A percentile compares a stretch with the other conserved stretches of the same genome.
These are phyloP conservation scores for Ambastaia sidthimunki DNA, from an alignment of 2,797 vertebrate species.

Conservation along the genomic window DNA sequence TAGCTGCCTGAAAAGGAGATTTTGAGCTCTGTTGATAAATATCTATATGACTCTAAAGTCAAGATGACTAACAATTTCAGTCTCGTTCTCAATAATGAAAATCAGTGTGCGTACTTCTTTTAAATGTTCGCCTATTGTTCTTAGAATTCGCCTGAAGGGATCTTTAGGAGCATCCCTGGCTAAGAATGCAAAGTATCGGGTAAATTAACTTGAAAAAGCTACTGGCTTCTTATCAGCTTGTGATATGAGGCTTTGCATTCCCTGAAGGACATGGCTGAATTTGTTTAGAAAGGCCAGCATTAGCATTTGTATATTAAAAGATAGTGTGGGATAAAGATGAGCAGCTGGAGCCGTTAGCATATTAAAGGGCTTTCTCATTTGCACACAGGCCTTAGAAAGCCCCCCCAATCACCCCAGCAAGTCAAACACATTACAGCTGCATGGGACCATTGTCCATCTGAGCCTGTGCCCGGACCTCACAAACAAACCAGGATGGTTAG, in stretches of 20 bases:
- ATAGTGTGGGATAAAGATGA: constrained; percentile 76
- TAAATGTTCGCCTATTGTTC: constrained; percentile 20
- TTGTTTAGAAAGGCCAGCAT: constrained; percentile 66
- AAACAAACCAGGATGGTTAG: constrained; percentile 70
- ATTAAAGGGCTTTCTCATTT: constrained; percentile 81
- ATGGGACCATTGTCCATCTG: constrained; percentile 76
- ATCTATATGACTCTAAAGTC: constrained; percentile 2
- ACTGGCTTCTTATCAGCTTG: constrained; percentile 60
- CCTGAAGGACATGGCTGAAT: constrained; percentile 60
- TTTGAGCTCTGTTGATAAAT: constrained; percentile 10
- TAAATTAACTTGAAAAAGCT: constrained; percentile 58
- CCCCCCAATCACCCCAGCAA: constrained; percentile 58
- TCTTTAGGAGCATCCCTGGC: constrained; percentile 40
- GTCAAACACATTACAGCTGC: constrained; percentile 78
- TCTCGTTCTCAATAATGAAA: constrained; percentile 18
- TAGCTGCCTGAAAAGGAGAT: constrained; percentile 45
- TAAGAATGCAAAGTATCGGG: constrained; percentile 51
- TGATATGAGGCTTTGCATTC: constrained; percentile 54
- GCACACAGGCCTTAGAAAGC: constrained; percentile 75
- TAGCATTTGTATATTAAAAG: constrained; percentile 81
- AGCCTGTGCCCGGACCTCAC: constrained; percentile 64
- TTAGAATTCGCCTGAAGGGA: constrained; percentile 40
- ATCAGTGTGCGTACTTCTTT: constrained; percentile 15
- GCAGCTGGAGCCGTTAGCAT: constrained; percentile 77
- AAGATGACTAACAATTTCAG: constrained; percentile 27